A percentile compares a stretch with the other conserved stretches of the same genome.
Evolutionary conservation across 1,140 invertebrate genomes (phyloP).

Genomic region (Campodea augens): DNA sequence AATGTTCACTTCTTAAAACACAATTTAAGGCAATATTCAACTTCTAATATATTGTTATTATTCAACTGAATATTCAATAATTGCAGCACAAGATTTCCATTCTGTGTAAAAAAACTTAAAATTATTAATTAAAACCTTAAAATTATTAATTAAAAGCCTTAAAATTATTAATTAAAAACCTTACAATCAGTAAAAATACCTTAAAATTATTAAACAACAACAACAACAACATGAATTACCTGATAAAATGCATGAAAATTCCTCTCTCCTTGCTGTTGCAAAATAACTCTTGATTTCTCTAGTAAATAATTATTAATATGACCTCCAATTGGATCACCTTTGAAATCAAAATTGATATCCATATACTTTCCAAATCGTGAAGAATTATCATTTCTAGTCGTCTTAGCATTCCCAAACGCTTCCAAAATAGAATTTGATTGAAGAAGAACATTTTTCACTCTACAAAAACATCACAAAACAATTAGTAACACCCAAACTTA

Average conservation of each 20-base stretch:
- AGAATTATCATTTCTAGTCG: constrained; percentile 92
- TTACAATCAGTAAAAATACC: too few relatives aligned
- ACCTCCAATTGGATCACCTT: constrained; percentile 89
- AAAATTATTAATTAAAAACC: too few relatives aligned
- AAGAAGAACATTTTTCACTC: constrained; percentile 90
- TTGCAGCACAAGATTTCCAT: too few relatives aligned
- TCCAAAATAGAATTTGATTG: constrained; percentile 91
- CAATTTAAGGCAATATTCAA: too few relatives aligned
- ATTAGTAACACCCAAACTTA: neutral
- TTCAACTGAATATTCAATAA: too few relatives aligned
- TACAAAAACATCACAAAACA: constrained; percentile 25
- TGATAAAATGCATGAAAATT: constrained; percentile 98
- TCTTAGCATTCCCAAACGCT: constrained; percentile 95
- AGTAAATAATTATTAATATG: constrained; percentile 91
- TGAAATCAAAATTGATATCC: constrained; percentile 98
- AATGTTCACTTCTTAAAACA: too few relatives aligned
- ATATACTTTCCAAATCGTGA: constrained; percentile 97
- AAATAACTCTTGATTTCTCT: constrained; percentile 88
- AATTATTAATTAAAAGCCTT: too few relatives aligned
- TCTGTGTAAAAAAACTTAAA: too few relatives aligned
- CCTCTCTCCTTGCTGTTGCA: constrained; percentile 79
- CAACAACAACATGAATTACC: too few relatives aligned
- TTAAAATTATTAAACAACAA: too few relatives aligned
- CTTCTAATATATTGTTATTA: too few relatives aligned
- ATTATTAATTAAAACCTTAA: too few relatives aligned